Evolutionary conservation across 2,113 vertebrate species (phyloP).

Genomic region (Pygoscelis adeliae): DNA sequence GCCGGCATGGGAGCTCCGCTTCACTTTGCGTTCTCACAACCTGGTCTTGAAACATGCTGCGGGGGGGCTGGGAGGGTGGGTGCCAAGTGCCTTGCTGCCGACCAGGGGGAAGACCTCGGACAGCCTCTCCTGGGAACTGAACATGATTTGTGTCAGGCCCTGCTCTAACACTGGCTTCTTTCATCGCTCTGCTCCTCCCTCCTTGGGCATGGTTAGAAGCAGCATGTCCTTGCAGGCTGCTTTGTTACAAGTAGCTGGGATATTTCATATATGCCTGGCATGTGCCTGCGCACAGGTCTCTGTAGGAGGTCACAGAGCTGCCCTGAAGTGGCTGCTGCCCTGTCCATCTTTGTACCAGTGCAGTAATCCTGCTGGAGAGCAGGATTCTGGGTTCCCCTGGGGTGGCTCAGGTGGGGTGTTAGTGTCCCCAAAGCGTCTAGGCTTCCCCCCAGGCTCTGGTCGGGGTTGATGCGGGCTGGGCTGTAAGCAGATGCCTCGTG

Average conservation of each 20-base stretch:
- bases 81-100: background rate
- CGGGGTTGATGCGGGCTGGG: accelerated
- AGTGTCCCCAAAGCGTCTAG: accelerated
- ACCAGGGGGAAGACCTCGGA: accelerated
- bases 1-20: background rate
- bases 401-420: accelerated
- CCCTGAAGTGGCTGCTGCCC: background rate
- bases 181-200: background rate
- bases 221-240: background rate
- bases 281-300: background rate
- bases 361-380: background rate
- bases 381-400: accelerated
- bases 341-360: accelerated
- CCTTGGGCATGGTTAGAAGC: background rate
- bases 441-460: background rate
- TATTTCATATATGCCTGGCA: background rate
- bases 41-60: background rate
- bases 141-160: accelerated
- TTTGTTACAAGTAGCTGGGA: background rate
- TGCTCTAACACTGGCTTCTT: background rate
- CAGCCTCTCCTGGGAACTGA: background rate
- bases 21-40: background rate
- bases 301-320: background rate
- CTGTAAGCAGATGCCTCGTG: background rate
- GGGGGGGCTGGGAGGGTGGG: too few relatives aligned